Evolutionary conservation across 2,797 vertebrate species (phyloP), one percentile per base, ranked within the genome.

Genomic region (Notolepis coatsorum): DNA sequence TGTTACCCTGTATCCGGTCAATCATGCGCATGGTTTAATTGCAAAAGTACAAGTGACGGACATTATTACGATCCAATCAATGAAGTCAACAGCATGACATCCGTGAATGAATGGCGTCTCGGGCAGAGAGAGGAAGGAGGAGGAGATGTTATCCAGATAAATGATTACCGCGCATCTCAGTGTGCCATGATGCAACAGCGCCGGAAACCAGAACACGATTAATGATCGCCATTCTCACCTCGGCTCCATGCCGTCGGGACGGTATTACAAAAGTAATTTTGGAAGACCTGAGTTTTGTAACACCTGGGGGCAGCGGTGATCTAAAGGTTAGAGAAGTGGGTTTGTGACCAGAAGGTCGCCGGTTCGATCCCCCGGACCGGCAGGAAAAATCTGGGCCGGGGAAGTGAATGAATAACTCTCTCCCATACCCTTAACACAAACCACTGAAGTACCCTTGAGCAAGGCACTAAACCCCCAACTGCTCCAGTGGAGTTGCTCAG

Each of bases 11-110:
- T 57, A 13, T 30, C 2, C 33, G 7, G 15, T 60, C 18, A 25
- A 1, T 21, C 46, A 3, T 41, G 21, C 0, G 0, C n/a, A 46
- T 15, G 7, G n/a, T 51, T 7, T 38, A 49, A 27, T 37, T 61
- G 37, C 8, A 53, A 48, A 73, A 61, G 12, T 7, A 10, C 50
- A 47, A 9, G 17, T 35, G 25, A 60, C 15, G 23, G 42, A 4
- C 18, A 21, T 68, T 0, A 23, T 66, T 48, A n/a, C 21, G 24
- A 38, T 49, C 30, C 57, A 25, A 57, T 57, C 47, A 63, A 38
- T 61, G 9, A n/a, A 15, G 27, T 55, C 15, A 15, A 42, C 50
- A 39, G 5, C 7, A 13, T 3, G 7, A 42, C 17, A 69, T 55
- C 31, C 0, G 1, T 49, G 50, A 41, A 12, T 30, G 39, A 54